phyloP scores from a whole-genome alignment of 2,888 invertebrate species.

The Latrodectus hesperus region DNA sequence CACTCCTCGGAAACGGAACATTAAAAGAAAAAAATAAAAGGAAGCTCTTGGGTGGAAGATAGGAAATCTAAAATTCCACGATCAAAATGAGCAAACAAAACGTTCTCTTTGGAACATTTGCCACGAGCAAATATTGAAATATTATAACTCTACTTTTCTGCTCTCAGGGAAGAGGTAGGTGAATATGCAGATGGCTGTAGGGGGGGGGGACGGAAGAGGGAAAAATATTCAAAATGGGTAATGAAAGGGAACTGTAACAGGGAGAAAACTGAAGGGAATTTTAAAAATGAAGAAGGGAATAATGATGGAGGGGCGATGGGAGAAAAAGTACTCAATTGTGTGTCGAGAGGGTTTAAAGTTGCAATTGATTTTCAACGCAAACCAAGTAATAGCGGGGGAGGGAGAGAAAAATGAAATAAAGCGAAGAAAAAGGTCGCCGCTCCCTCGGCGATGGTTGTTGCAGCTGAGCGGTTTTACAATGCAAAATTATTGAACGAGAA shows the following conservation, averaged over 20 bases:
- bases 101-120: slow-evolving; percentile 5
- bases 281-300: slow-evolving; percentile 27
- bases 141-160: slow-evolving; percentile 28
- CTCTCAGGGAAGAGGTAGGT: neutral
- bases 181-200: neutral
- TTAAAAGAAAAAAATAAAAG: slow-evolving; percentile 4
- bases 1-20: neutral
- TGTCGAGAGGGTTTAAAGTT: slow-evolving; percentile 53
- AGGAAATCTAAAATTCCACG: slow-evolving; percentile 7
- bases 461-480: neutral
- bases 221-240: slow-evolving; percentile 32
- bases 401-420: neutral
- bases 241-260: slow-evolving; percentile 28
- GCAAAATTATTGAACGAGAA: neutral
- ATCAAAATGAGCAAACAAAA: slow-evolving; percentile 34
- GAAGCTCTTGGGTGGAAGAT: slow-evolving; percentile 8
- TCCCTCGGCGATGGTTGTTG: neutral
- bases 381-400: neutral
- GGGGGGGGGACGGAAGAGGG: neutral
- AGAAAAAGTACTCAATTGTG: slow-evolving; percentile 4
- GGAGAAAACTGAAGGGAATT: slow-evolving; percentile 18
- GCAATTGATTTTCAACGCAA: slow-evolving; percentile 39
- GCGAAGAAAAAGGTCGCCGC: neutral
- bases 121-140: slow-evolving; percentile 43
- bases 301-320: neutral